Evolutionary conservation across 1,140 invertebrate genomes (phyloP).

Genomic region (Drosophila tani): DNA sequence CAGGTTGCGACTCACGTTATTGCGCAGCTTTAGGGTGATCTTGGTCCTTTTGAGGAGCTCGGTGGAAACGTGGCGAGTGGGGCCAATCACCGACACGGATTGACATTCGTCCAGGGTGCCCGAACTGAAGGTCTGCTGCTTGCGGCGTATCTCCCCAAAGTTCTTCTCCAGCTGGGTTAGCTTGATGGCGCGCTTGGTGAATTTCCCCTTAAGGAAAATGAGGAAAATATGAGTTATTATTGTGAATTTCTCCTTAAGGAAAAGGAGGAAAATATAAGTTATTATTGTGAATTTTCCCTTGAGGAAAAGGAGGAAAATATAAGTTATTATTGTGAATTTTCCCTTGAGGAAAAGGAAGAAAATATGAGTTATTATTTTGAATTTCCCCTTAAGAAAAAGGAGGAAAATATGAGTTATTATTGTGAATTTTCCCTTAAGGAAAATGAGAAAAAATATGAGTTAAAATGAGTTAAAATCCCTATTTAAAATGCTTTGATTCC

Average conservation of each 20-base stretch:
- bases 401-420: too few relatives aligned
- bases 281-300: slow-evolving; percentile 47
- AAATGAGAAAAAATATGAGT: background rate
- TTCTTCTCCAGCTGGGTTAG: slow-evolving; percentile 56
- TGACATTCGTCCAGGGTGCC: slow-evolving; percentile 28
- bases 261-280: too few relatives aligned
- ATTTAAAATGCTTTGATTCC: background rate
- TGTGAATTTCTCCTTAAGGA: too few relatives aligned
- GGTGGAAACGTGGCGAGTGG: slow-evolving; percentile 79
- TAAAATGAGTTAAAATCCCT: background rate
- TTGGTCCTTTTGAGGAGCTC: slow-evolving; percentile 79
- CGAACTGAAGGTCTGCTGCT: too few relatives aligned
- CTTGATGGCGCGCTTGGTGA: slow-evolving; percentile 64
- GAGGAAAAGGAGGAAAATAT: background rate
- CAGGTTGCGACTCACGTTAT: slow-evolving; percentile 71
- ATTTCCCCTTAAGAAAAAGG: too few relatives aligned
- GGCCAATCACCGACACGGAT: slow-evolving; percentile 85
- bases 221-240: too few relatives aligned
- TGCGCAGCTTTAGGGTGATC: slow-evolving; percentile 77
- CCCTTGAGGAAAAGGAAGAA: too few relatives aligned
- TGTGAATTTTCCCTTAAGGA: slow-evolving; percentile 44
- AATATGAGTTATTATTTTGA: too few relatives aligned
- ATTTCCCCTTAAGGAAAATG: slow-evolving; percentile 9
- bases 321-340: slow-evolving; percentile 19
- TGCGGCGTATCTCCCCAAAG: slow-evolving; percentile 41